Evolutionary conservation across 2,888 invertebrate species (phyloP), one percentile per base, ranked within the genome.

Genomic region (Watsonalla cultraria): DNA sequence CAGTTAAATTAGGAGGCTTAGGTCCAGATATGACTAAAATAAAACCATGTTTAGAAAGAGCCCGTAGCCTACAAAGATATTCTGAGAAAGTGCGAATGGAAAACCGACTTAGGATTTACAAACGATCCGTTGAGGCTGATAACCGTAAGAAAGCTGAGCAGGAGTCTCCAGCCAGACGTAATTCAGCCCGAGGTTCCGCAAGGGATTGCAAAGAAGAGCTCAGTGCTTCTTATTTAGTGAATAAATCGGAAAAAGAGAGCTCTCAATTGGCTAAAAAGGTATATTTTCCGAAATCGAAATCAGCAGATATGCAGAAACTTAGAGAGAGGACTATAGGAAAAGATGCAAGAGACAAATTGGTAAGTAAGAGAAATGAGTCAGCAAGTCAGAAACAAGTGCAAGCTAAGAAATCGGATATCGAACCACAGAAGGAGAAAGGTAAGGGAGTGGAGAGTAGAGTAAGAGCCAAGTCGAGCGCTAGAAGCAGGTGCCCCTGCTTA

Each of bases 11-110:
- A 8, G 90, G 90, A 39, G 90, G 90, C 0, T 64, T 90, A 33
- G 90, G 90, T 4, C 88, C 90, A 13, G 90, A 90, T 55, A 62
- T 85, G 55, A 87, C 89, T 60, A 79, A 76, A 48, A 87, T 90
- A 11, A 86, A 79, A 61, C 90, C 90, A 14, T 78, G 88, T 55
- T 61, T 90, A 46, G 89, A 90, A 64, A 78, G 90, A 75, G 90
- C 90, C 49, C 76, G 86, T 61, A 89, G 90, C 53, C 76, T 90
- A 34, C 90, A 90, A 68, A 80, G 90, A 61, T 90, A 90, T 68
- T 90, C 90, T 2, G 90, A 90, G 68, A 88, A 82, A 59, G 86
- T 90, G 0, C 77, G 90, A 62, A 88, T 87, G 84, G 88, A 86
- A 68, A 90, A 90, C 59, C 75, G 88, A 15, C 66, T 89, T 4